Evolutionary conservation across 2,888 invertebrate genomes (phyloP), one percentile per base, ranked within the genome.

Genomic region (Hypomecis punctinalis): DNA sequence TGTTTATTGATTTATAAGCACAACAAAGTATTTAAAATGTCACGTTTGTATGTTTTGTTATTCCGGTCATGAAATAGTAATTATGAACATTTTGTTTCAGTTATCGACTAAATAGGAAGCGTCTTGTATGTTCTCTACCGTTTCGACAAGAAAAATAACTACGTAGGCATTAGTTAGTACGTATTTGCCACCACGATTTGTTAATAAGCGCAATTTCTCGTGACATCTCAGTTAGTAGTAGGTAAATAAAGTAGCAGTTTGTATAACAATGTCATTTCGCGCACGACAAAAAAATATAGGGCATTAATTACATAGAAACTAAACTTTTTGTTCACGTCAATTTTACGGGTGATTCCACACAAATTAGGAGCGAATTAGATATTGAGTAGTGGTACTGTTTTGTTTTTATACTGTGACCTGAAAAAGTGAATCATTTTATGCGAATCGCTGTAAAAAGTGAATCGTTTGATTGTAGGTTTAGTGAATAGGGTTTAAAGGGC

Each of bases 271-370:
- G 57, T 51, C 53, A 51, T 59, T 66, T 63, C 57, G 53, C 56
- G 61, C 70, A 74, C 72, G 69, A 74, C 60, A 75, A 73, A 74
- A 74, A 77, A 79, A 83, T 79, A 78, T 80, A 78, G 80, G 77
- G 76, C 79, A 81, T 76, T 85, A 83, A 87, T 85, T 83, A 82
- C 73, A 78, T 69, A 73, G 71, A 74, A 77, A 76, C 58, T 42
- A 53, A 63, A 71, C 70, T 89, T 89, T 88, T 89, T 86, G 76
- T 72, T 65, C 63, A 61, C 69, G 70, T 79, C 86, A 90, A 90
- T 91, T 91, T 88, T 85, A 90, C 88, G 92, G 81, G 84, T 78
- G 82, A 80, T 68, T 85, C 80, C 85, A 84, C 88, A 86, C 86
- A 83, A 86, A 89, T 90, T 84, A 47, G 47, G n/a, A 88, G 86